phyloP scores from a whole-genome alignment of 2,888 invertebrate genomes.

The Elmis aenea region DNA sequence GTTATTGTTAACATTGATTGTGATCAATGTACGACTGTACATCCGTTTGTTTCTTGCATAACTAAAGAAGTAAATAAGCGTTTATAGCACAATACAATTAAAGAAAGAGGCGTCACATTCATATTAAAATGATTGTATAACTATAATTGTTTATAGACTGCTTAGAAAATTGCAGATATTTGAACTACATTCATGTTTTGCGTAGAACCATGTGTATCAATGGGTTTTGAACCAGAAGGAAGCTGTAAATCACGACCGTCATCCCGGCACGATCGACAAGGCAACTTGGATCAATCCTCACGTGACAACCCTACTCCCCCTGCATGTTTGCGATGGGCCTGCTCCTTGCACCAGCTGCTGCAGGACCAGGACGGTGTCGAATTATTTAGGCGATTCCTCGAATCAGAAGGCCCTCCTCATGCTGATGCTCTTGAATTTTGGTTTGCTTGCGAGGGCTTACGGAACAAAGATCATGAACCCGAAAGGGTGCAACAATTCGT shows the following conservation, averaged over 20 bases:
- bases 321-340: slow-evolving; percentile 84
- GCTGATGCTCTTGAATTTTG: slow-evolving; percentile 84
- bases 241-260: slow-evolving; percentile 49
- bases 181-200: no score
- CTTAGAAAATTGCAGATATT: slow-evolving; percentile 3
- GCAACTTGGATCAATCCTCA: no score
- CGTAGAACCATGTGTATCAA: slow-evolving; percentile 22
- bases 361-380: slow-evolving; percentile 88
- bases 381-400: slow-evolving; percentile 77
- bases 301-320: slow-evolving; percentile 52
- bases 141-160: slow-evolving; percentile 4
- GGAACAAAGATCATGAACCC: slow-evolving; percentile 70
- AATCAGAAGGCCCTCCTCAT: slow-evolving; percentile 72
- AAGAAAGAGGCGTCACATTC: no score
- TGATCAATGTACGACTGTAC: no score
- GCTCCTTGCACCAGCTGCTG: slow-evolving; percentile 75
- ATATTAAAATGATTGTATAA: no score
- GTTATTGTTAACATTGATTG: no score
- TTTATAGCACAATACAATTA: no score
- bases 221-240: slow-evolving; percentile 40
- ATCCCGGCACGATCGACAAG: slow-evolving; percentile 30
- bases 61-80: no score
- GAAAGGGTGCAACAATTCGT: slow-evolving; percentile 70
- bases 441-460: slow-evolving; percentile 88
- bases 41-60: no score